These are phyloP conservation scores for Stichodactyla mertensii DNA, from an alignment of 64 coral and sea anemone genomes.

Conservation along the genomic window DNA sequence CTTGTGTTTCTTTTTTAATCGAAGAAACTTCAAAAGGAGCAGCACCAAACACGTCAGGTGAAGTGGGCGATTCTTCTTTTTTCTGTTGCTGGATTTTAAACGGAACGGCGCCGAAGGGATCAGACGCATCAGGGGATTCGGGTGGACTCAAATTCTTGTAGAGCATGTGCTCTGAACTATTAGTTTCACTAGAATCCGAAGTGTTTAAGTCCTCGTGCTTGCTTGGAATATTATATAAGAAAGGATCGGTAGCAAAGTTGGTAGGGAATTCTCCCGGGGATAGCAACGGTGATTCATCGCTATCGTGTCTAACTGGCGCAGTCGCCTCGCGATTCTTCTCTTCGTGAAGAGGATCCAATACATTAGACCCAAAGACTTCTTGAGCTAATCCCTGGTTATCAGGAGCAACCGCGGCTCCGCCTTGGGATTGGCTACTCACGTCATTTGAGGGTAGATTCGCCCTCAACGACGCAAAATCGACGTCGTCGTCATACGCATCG, in stretches of 20 bases:
- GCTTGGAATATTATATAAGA: neutral
- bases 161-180: neutral
- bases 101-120: conserved; percentile 51
- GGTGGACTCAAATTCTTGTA: conserved; percentile 21
- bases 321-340: neutral
- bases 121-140: conserved; percentile 29
- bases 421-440: neutral
- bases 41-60: conserved; percentile 38
- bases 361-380: neutral
- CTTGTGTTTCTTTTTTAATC: conserved; percentile 1
- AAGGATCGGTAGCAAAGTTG: conserved; percentile 4
- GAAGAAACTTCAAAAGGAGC: conserved; percentile 17
- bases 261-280: conserved; percentile 11
- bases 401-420: neutral
- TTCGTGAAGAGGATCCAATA: neutral
- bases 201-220: neutral
- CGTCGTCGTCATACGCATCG: conserved; percentile 25
- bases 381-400: neutral
- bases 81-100: conserved; percentile 28
- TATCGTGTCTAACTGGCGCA: neutral
- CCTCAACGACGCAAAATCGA: conserved; percentile 47
- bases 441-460: neutral
- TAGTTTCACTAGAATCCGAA: conserved; percentile 33
- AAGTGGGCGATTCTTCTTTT: neutral
- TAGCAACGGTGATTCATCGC: neutral